These are phyloP conservation scores for Chaetodon trifascialis DNA, from an alignment of 2,113 vertebrate genomes.

Conservation along the genomic window DNA sequence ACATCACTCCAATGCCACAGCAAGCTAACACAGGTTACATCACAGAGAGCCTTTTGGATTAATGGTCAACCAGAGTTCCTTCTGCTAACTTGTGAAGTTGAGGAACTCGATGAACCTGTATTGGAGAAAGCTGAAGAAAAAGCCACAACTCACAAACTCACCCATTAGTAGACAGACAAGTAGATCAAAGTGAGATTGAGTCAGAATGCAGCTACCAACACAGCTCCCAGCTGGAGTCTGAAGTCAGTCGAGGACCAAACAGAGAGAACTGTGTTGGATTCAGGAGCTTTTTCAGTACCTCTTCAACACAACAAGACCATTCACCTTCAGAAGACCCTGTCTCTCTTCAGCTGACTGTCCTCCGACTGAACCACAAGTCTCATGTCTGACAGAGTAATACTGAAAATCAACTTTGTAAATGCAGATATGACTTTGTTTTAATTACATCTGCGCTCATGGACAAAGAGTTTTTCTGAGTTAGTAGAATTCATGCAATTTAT, in stretches of 20 bases:
- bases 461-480: too few species aligned
- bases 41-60: not conserved
- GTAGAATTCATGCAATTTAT: not conserved
- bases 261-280: not conserved
- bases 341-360: not conserved
- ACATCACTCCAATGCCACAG: not conserved
- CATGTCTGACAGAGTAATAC: not conserved
- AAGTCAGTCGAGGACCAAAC: not conserved
- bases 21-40: not conserved
- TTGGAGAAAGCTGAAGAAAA: not conserved
- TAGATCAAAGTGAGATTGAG: slow-evolving; percentile 1
- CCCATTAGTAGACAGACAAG: not conserved
- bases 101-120: not conserved
- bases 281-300: not conserved
- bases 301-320: not conserved
- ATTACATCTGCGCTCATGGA: too few species aligned
- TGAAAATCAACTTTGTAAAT: too few species aligned
- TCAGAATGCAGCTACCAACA: not conserved
- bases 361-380: not conserved
- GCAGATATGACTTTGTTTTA: too few species aligned
- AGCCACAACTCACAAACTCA: not conserved
- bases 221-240: not conserved
- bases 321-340: not conserved
- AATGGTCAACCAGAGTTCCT: not conserved
- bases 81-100: not conserved